phyloP scores from a whole-genome alignment of 1,140 invertebrate species.

The Euschistus heros region DNA sequence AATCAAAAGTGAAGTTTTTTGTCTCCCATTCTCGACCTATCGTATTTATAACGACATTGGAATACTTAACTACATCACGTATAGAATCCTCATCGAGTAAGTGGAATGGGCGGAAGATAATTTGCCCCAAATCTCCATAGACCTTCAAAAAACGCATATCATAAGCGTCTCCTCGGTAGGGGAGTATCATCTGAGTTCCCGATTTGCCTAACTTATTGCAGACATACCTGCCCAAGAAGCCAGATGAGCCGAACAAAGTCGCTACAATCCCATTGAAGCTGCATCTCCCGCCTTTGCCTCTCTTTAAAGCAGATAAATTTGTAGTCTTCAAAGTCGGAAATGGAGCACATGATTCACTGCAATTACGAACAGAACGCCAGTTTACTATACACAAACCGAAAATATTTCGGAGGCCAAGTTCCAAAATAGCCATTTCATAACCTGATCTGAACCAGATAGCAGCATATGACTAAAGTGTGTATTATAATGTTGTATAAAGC shows the following conservation, averaged over 20 bases:
- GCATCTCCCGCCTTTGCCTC: conserved; percentile 85
- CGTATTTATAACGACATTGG: conserved; percentile 95
- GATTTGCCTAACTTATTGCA: conserved; percentile 80
- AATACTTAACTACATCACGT: conserved; percentile 78
- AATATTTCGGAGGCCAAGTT: too few relatives aligned
- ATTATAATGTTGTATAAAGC: too few relatives aligned
- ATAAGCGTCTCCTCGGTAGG: conserved; percentile 81
- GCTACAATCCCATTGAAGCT: conserved; percentile 94
- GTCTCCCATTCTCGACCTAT: conserved; percentile 89
- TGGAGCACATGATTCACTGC: too few relatives aligned
- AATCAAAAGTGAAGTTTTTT: conserved; percentile 70
- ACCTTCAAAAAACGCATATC: conserved; percentile 65
- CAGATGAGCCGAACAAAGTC: conserved; percentile 87
- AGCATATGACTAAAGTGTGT: too few relatives aligned
- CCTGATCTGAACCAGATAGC: too few relatives aligned
- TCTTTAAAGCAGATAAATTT: conserved; percentile 26
- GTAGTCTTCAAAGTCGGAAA: too few relatives aligned
- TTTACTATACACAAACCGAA: too few relatives aligned
- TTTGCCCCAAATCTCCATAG: conserved; percentile 89
- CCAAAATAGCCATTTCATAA: too few relatives aligned
- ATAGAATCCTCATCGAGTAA: conserved; percentile 80
- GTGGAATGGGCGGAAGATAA: conserved; percentile 78
- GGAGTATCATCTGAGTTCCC: conserved; percentile 81
- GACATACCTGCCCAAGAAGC: conserved; percentile 77
- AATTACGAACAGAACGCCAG: too few relatives aligned